Conservation (phyloP, 1,140 invertebrate genomes). For the Drosophila santomea region DNA sequence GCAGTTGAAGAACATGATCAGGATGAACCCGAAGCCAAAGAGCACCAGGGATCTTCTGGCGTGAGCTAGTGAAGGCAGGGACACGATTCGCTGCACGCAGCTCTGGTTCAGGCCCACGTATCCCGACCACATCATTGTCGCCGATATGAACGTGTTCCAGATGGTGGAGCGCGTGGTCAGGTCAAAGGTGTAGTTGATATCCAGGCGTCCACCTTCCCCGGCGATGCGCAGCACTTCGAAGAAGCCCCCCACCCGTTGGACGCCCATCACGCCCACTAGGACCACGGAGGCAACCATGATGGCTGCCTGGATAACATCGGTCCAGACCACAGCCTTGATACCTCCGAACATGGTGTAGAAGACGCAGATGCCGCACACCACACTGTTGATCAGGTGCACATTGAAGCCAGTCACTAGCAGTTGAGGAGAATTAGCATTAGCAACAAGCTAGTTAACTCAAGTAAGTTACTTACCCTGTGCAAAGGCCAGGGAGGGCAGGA, state of each 20-base stretch:
- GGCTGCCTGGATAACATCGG: slow-evolving; percentile 92
- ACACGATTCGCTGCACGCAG: slow-evolving; percentile 77
- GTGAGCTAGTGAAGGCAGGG: slow-evolving; percentile 66
- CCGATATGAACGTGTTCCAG: slow-evolving; percentile 58
- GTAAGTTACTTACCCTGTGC: slow-evolving; percentile 90
- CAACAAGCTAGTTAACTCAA: no score
- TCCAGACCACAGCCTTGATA: slow-evolving; percentile 95
- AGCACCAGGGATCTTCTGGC: slow-evolving; percentile 82
- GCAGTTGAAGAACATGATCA: slow-evolving; percentile 86
- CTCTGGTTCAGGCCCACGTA: slow-evolving; percentile 78
- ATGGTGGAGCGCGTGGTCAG: slow-evolving; percentile 52
- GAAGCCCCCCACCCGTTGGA: slow-evolving; percentile 88
- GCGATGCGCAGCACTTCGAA: slow-evolving; percentile 87
- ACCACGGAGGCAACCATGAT: slow-evolving; percentile 91
- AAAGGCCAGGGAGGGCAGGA: slow-evolving; percentile 90
- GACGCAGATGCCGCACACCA: slow-evolving; percentile 91
- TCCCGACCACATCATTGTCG: slow-evolving; percentile 51
- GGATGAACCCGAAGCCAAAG: slow-evolving; percentile 85
- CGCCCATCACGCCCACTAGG: slow-evolving; percentile 88
- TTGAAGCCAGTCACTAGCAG: slow-evolving; percentile 89
- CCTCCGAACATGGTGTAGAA: slow-evolving; percentile 94
- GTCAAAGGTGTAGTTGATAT: slow-evolving; percentile 85
- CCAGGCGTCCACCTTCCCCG: slow-evolving; percentile 86
- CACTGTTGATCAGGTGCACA: slow-evolving; percentile 88
- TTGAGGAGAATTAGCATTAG: not conserved